Base-by-base conservation (phyloP, 2,113 vertebrate genomes). In the Sinocyclocheilus grahami region DNA sequence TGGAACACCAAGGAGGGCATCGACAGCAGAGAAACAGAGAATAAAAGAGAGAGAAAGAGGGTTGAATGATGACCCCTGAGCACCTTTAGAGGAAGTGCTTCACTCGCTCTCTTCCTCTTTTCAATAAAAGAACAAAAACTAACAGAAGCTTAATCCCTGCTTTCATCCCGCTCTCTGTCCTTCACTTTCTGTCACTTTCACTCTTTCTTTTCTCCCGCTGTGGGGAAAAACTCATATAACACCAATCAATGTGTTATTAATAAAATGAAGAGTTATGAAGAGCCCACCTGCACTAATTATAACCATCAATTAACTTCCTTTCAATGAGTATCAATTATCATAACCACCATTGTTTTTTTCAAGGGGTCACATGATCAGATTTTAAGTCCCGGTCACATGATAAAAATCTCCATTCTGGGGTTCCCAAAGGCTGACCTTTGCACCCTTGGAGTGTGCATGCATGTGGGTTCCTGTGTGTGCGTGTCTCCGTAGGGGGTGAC, bases 391-490 rank as follows among this genome's bases (percentile, higher is more conserved):
- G 1, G 42, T 48, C 79, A 48, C 8, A 16, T 67, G 79, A 82
- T 83, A 48, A 14, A 14, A 46, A 30, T 42, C 55, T 13, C 58
- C 39, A 75, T 88, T 86, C 84, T 67, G 72, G 33, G 37, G 53
- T 48, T 53, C 24, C 48, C 42, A 81, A 58, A 30, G 71, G 67
- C 27, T 81, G 78, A 87, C 83, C 76, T 79, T 75, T 86, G 85
- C 87, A 86, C 92, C 86, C 89, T 91, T 87, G 79, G 72, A 71
- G 63, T 79, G 67, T 76, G 71, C 24, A 53, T 86, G 74, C 42
- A 82, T 88, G 84, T 89, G 81, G 89, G 74, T 58, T 65, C 39
- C 84, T 67, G 85, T 84, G 69, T 88, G 76, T 80, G 42, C 7
- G 1, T 82, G 1, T 82, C 78, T 88, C 84, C 14, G 20, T 77